Evolutionary conservation across 2,113 vertebrate genomes (phyloP).

Genomic region (Columba livia): DNA sequence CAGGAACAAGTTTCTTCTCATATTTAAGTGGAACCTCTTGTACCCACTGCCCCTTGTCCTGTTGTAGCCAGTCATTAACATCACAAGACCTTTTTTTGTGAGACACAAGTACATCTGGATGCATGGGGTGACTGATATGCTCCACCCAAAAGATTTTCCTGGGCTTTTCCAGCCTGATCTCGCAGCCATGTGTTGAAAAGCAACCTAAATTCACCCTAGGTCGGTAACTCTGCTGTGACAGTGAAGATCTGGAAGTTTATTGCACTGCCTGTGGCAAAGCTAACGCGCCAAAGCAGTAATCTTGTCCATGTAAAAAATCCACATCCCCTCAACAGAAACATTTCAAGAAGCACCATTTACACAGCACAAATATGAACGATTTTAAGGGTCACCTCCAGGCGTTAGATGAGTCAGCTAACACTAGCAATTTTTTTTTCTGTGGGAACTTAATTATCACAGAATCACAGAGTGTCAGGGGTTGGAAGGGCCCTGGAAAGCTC

Average conservation of each 20-base stretch:
- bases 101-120: neutral
- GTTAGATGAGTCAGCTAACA: neutral
- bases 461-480: too few species aligned
- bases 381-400: slow-evolving; percentile 10
- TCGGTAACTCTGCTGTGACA: neutral
- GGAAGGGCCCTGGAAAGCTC: too few species aligned
- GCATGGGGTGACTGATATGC: neutral
- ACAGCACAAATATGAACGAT: neutral
- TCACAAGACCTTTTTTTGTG: neutral
- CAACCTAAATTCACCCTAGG: neutral
- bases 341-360: neutral
- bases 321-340: neutral
- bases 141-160: neutral
- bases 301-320: neutral
- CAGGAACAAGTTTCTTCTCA: too few species aligned
- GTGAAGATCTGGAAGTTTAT: neutral
- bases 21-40: too few species aligned
- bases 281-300: neutral
- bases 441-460: neutral
- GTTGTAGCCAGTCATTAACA: neutral
- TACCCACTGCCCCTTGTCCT: too few species aligned
- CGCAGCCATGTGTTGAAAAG: neutral
- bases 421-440: neutral
- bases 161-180: neutral
- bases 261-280: slow-evolving; percentile 21